Percentiles rank a stretch among this genome's conserved stretches.
These are phyloP conservation scores for Maccullochella peelii DNA, from an alignment of 2,113 vertebrate genomes.

Conservation along the genomic window DNA sequence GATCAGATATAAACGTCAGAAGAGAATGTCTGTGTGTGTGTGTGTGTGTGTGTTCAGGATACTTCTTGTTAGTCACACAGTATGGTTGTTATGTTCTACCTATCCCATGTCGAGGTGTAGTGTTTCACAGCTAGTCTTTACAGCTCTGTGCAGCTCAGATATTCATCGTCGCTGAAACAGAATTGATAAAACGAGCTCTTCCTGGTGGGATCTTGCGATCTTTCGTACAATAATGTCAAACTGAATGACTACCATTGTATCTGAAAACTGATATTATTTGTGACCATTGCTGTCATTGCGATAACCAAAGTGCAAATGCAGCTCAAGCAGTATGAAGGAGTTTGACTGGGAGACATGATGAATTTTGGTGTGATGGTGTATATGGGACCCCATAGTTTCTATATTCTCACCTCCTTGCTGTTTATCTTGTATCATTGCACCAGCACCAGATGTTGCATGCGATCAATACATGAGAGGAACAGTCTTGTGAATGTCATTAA, in stretches of 20 bases:
- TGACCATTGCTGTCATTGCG: background rate
- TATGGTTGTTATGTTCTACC: constrained; percentile 14
- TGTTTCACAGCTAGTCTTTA: constrained; percentile 7
- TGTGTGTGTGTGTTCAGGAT: background rate
- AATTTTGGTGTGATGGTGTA: background rate
- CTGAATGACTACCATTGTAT: background rate
- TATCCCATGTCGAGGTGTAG: constrained; percentile 5
- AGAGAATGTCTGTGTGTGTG: background rate
- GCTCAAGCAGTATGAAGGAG: background rate
- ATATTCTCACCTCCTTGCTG: background rate
- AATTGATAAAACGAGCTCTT: background rate
- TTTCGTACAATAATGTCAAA: background rate
- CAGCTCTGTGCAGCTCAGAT: constrained; percentile 1
- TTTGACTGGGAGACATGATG: background rate
- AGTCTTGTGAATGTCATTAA: constrained; percentile 27
- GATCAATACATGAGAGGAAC: background rate
- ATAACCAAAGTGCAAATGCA: background rate
- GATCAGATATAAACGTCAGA: constrained; percentile 27
- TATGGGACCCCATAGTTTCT: background rate
- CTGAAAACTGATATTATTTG: background rate
- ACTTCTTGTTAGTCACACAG: background rate
- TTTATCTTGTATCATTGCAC: background rate
- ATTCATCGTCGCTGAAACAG: background rate
- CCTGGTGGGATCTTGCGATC: background rate
- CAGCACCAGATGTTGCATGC: too few relatives aligned